Evolutionary conservation across 2,888 invertebrate species (phyloP).

Genomic region (Pyrrhosoma nymphula): DNA sequence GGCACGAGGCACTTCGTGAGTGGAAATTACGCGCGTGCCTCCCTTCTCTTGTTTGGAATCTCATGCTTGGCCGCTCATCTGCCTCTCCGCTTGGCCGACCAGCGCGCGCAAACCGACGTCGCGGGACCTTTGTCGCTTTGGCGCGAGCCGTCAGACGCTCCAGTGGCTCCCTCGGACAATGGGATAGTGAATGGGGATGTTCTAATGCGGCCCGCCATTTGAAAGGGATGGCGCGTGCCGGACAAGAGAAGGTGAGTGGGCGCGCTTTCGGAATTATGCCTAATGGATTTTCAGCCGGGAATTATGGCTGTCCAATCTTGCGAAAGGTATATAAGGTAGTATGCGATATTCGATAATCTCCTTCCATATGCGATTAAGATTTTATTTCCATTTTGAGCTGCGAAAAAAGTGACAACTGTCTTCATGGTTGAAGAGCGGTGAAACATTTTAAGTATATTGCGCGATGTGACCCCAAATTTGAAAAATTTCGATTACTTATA

Average conservation of each 20-base stretch:
- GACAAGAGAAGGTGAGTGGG: not conserved
- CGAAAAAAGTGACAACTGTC: too few species aligned
- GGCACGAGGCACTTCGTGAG: not conserved
- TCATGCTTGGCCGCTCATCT: slow-evolving; percentile 62
- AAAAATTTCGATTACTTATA: too few species aligned
- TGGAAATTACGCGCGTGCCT: slow-evolving; percentile 32
- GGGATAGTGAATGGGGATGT: not conserved
- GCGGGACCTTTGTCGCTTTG: not conserved
- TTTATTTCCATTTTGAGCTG: too few species aligned
- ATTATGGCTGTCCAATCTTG: not conserved
- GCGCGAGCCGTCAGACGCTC: slow-evolving; percentile 58
- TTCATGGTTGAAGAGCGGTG: too few species aligned
- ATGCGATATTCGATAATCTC: too few species aligned
- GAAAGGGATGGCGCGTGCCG: not conserved
- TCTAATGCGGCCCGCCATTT: not conserved
- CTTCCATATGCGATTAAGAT: too few species aligned
- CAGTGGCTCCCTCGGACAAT: slow-evolving; percentile 31
- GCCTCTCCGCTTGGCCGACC: slow-evolving; percentile 30
- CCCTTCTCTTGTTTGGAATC: slow-evolving; percentile 50
- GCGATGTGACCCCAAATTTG: too few species aligned
- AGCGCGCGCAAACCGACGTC: not conserved
- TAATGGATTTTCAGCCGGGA: slow-evolving; percentile 21
- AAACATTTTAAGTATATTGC: too few species aligned
- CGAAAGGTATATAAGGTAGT: too few species aligned
- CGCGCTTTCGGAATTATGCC: slow-evolving; percentile 25